phyloP scores from a whole-genome alignment of 2,888 invertebrate genomes.

The Aleiodes testaceus region DNA sequence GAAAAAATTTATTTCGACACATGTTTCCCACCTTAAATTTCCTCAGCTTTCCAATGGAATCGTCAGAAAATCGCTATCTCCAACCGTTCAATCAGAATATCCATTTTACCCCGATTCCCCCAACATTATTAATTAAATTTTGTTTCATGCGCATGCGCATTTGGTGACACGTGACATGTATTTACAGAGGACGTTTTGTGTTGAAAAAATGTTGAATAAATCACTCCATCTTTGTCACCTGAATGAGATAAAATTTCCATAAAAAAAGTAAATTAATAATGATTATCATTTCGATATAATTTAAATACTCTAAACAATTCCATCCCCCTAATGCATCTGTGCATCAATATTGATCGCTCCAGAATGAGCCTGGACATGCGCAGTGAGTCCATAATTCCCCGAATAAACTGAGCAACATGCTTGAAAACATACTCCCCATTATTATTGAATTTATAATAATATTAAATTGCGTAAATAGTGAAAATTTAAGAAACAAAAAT shows the following conservation, averaged over 20 bases:
- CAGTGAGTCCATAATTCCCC: conserved; percentile 33
- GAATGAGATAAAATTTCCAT: too few relatives aligned
- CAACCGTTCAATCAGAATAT: too few relatives aligned
- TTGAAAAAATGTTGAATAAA: too few relatives aligned
- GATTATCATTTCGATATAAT: too few relatives aligned
- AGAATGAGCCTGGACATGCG: conserved; percentile 47
- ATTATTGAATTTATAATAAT: conserved; percentile 61
- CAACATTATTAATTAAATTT: too few relatives aligned
- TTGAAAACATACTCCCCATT: conserved; percentile 58
- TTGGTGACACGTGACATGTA: not conserved
- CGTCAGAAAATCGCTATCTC: too few relatives aligned
- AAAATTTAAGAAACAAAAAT: conserved; percentile 56
- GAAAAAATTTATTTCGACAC: too few relatives aligned
- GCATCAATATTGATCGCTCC: conserved; percentile 50
- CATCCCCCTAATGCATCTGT: not conserved
- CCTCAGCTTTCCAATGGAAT: too few relatives aligned
- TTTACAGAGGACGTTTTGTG: not conserved
- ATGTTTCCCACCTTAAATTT: too few relatives aligned
- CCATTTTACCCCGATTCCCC: too few relatives aligned
- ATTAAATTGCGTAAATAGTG: conserved; percentile 56
- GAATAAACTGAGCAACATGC: conserved; percentile 56
- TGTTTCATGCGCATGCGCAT: conserved; percentile 4
- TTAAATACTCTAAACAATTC: not conserved
- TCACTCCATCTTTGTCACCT: too few relatives aligned
- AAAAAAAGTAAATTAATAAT: too few relatives aligned